Evolutionary conservation across 2,113 vertebrate genomes (phyloP), one percentile per base, ranked within the genome.

Genomic region (Nannobrachium achirus): DNA sequence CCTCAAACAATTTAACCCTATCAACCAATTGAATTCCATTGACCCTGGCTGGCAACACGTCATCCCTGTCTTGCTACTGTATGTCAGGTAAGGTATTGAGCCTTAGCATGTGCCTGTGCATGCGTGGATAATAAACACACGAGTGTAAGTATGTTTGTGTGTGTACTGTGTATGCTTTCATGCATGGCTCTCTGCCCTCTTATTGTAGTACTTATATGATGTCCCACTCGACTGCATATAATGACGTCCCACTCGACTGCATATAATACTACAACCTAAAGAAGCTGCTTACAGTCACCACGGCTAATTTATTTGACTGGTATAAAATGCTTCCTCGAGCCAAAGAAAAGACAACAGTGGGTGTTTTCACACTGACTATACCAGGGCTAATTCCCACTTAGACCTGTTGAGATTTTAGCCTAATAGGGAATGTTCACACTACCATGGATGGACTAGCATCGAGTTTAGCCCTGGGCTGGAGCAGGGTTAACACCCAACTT

Each of bases 211-310:
- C 18, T 63, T 16, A 20, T 10, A 56, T 1, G 1, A 42, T 83
- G 89, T 59, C 66, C 60, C 62, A 55, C 56, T 82, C 58, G 45
- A 65, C 73, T 78, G 63, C 79, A 58, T 79, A 60, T 63, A 55
- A 73, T 78, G 75, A n/a, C n/a, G n/a, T n/a, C n/a, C n/a, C n/a
- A n/a, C n/a, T n/a, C n/a, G n/a, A n/a, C n/a, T n/a, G n/a, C 56
- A 63, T 69, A 75, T 52, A 69, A 78, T 75, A 71, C 73, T 72
- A 49, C 57, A 65, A 69, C 74, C 75, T 75, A 62, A 82, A 84
- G 82, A 77, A 56, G 65, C 63, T 20, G 44, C 14, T 9, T 20
- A 40, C 66, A 59, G 59, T 66, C 56, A 59, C 70, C 56, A 59
- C 70, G 71, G 0, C 58, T 79, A 67, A 63, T 76, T 68, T 48